phyloP scores from a whole-genome alignment of 2,797 vertebrate species.

The Esox lucius region DNA sequence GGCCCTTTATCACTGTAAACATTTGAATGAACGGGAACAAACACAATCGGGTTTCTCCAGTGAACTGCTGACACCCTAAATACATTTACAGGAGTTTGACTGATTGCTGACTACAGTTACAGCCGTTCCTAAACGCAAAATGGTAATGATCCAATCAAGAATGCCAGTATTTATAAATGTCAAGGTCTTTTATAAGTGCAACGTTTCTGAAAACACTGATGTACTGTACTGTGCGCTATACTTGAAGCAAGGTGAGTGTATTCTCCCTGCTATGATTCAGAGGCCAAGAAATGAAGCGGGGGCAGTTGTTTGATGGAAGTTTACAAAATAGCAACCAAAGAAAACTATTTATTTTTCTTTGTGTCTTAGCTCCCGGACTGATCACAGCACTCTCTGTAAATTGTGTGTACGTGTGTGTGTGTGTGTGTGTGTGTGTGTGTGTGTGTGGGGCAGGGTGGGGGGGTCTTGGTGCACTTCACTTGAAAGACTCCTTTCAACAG shows the following conservation, averaged over 20 bases:
- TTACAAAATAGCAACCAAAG: slow-evolving; percentile 1
- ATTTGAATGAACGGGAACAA: too few relatives aligned
- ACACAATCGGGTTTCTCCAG: too few relatives aligned
- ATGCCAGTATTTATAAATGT: neutral
- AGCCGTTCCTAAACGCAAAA: neutral
- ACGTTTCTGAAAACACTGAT: neutral
- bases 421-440: slow-evolving; percentile 14
- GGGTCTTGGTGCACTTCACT: slow-evolving; percentile 4
- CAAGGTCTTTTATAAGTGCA: neutral
- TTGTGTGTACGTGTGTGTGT: neutral
- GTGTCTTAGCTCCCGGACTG: neutral
- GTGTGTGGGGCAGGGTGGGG: neutral
- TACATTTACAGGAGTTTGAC: neutral
- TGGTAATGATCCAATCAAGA: neutral
- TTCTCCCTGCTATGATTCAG: neutral
- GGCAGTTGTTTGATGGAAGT: neutral
- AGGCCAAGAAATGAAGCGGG: neutral
- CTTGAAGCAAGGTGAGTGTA: neutral
- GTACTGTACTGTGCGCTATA: neutral
- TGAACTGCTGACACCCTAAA: too few relatives aligned
- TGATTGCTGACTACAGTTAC: neutral
- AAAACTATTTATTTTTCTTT: neutral
- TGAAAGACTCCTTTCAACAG: slow-evolving; percentile 37
- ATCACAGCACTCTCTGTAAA: neutral
- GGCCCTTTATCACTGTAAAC: too few relatives aligned